phyloP scores from a whole-genome alignment of 53 echinoderm and acorn worm genomes.

The Astropecten irregularis region DNA sequence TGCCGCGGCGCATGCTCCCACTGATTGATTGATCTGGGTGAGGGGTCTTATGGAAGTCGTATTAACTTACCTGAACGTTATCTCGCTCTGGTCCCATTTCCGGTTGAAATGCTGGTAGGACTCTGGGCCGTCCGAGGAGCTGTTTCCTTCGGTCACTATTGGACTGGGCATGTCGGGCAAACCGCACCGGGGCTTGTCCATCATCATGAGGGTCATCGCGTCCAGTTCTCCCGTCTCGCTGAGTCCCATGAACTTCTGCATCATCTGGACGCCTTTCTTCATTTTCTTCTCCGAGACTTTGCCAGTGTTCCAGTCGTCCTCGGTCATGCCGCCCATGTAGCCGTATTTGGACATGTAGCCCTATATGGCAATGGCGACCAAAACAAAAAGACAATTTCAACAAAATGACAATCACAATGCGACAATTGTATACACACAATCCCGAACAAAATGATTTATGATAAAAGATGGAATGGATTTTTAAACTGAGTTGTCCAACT shows the following conservation, averaged over 20 bases:
- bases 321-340: conserved; percentile 36
- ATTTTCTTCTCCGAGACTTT: background rate
- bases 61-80: conserved; percentile 68
- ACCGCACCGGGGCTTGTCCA: conserved; percentile 77
- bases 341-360: conserved; percentile 64
- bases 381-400: background rate
- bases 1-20: too few relatives aligned
- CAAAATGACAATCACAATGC: too few relatives aligned
- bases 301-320: conserved; percentile 24
- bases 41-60: background rate
- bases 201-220: conserved; percentile 63
- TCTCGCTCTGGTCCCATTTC: conserved; percentile 57
- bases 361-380: background rate
- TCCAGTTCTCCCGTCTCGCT: conserved; percentile 63
- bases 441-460: too few relatives aligned
- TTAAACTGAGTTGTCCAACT: too few relatives aligned
- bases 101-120: conserved; percentile 30
- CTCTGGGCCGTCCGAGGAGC: background rate
- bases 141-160: background rate
- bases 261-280: conserved; percentile 44
- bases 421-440: too few relatives aligned
- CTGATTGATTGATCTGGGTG: too few relatives aligned
- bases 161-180: conserved; percentile 48
- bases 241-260: conserved; percentile 72
- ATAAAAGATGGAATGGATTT: too few relatives aligned